Evolutionary conservation across 2,113 vertebrate species (phyloP), one percentile per base, ranked within the genome.

Genomic region (Serranochromis macrocephalus): DNA sequence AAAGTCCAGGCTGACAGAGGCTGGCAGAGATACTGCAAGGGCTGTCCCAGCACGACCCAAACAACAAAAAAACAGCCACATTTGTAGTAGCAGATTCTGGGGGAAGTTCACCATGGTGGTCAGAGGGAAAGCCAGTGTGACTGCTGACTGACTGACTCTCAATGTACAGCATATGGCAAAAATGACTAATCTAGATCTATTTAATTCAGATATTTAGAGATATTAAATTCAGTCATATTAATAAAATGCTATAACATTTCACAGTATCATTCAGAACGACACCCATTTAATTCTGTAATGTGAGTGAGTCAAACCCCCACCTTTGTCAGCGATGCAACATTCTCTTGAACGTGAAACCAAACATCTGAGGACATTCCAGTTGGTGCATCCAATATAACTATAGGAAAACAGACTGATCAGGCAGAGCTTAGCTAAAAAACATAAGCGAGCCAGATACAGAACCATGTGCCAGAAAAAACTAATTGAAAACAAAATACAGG

Each of bases 291-390:
- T 51, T n/a, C 13, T 61, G 42, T 21, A 83, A 13, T 42, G 26
- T 33, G 51, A 71, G 5, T 17, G 29, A 61, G 33, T 40, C 8
- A 47, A 71, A 54, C 87, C 85, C 93, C 85, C 40, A 96, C 97
- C 96, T 91, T 96, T 81, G 97, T 97, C 63, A 95, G 14, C 45
- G 88, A 86, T 33, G 97, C 94, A 42, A 97, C 75, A 54, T 88
- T 96, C 57, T 97, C 95, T 82, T 97, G 97, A 63, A 97, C 92
- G 63, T 96, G 91, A 85, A 95, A 87, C 97, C 97, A 97, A 80
- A 96, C 71, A 38, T 97, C 97, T 45, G 96, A 97, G 10, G 97
- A 96, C 95, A 95, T 96, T 31, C 97, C 97, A 29, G 97, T 94
- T 7, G 97, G 96, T 33, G 96, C 92, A 90, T 97, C 97, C 51